Evolutionary conservation across 1,140 invertebrate genomes (phyloP), one percentile per base, ranked within the genome.

Genomic region (Ditylenchus dipsaci): DNA sequence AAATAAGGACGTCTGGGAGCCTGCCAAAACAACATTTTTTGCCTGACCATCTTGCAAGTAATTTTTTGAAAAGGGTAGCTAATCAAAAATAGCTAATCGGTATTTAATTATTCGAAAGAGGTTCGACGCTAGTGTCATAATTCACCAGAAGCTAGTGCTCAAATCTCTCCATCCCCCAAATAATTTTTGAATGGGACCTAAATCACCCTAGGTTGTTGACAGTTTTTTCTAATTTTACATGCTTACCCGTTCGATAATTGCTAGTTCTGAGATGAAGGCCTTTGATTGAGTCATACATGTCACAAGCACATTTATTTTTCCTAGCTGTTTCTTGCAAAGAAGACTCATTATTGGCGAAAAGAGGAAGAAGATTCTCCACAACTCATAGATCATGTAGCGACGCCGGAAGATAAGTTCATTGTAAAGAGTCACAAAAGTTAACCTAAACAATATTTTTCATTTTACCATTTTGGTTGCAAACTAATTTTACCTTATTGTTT

Each of bases 351-450:
- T 26, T 15, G 29, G 23, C 23, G 8, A 53, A 23, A 56, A 15
- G 58, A 17, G 23, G 29, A 27, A 73, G 68, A 68, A 75, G 17
- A 74, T 63, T 19, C 27, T 13, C 30, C 65, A 62, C 15, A 73
- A 49, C 15, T 71, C 64, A 58, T 70, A 33, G 5, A 76, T 21
- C 43, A 77, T 30, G 59, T 58, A 76, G 33, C 75, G 53, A 27
- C 75, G 67, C 7, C 74, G 74, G 58, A 67, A 77, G 45, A 76
- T 60, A 42, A 77, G 42, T 65, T 76, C 75, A 53, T 76, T 76
- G 23, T 42, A 43, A 21, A 76, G 53, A n/a, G 33, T 30, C n/a
- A 21, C 60, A 0, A 57, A 19, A 5, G 42, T 56, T 1, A 8
- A 23, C 58, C 73, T 75, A 19, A 23, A 74, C 71, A 33, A n/a